Conservation (phyloP, 2,113 vertebrate genomes). For the Cynoglossus semilaevis region DNA sequence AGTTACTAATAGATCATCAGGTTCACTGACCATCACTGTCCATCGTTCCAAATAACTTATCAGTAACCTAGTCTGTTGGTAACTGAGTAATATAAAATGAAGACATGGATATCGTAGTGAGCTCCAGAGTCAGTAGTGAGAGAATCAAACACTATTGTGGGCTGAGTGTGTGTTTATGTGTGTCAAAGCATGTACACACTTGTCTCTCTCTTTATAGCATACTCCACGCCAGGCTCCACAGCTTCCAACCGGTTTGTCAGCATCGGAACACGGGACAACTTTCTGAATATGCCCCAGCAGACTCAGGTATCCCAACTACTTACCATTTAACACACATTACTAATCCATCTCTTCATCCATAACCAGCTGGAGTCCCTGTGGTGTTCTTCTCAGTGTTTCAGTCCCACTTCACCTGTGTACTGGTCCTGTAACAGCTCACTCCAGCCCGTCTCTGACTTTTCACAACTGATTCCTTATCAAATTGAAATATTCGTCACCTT, state of each 20-base stretch:
- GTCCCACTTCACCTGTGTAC: slow-evolving; percentile 40
- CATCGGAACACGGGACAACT: slow-evolving; percentile 97
- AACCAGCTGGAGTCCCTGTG: slow-evolving; percentile 20
- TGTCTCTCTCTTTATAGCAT: slow-evolving; percentile 83
- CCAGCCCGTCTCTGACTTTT: no score
- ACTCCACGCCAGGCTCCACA: slow-evolving; percentile 93
- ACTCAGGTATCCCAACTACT: slow-evolving; percentile 80
- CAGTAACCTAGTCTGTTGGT: no score
- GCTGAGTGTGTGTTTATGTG: slow-evolving; percentile 68
- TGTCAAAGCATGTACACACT: slow-evolving; percentile 74
- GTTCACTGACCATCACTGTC: no score
- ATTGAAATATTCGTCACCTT: no score
- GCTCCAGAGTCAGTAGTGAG: slow-evolving; percentile 25
- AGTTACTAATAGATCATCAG: no score
- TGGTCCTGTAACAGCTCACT: no score
- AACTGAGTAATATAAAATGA: no score
- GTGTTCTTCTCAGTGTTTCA: slow-evolving; percentile 28
- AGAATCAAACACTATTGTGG: slow-evolving; percentile 45
- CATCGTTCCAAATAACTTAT: no score
- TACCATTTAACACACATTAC: slow-evolving; percentile 59
- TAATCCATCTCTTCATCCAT: slow-evolving; percentile 38
- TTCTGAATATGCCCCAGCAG: slow-evolving; percentile 94
- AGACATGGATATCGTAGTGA: slow-evolving; percentile 17
- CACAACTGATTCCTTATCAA: no score
- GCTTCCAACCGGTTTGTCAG: slow-evolving; percentile 96